Conservation (phyloP, 2,888 invertebrate genomes). For the Eudasyphora cyanicolor region DNA sequence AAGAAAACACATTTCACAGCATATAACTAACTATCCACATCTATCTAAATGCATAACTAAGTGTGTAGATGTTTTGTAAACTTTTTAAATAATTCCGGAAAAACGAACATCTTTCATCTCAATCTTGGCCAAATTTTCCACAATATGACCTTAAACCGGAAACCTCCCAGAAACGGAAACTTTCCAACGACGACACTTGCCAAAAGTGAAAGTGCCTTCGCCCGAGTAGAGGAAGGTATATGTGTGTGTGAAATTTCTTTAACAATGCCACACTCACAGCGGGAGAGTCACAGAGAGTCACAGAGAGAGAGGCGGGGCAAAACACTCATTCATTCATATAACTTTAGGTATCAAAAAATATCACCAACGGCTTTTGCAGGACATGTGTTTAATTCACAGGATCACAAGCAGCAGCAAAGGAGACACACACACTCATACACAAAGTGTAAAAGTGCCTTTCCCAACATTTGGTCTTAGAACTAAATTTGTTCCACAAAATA, state of each 20-base stretch:
- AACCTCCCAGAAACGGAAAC: background rate
- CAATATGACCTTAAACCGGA: slow-evolving; percentile 11
- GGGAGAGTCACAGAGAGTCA: no score
- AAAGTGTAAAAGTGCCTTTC: background rate
- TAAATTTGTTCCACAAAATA: slow-evolving; percentile 15
- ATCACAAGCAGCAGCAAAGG: background rate
- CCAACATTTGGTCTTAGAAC: background rate
- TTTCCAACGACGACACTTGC: background rate
- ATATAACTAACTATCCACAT: no score
- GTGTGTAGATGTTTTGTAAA: background rate
- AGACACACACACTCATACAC: background rate
- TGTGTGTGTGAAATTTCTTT: background rate
- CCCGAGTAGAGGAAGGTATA: background rate
- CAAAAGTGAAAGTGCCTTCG: slow-evolving; percentile 16
- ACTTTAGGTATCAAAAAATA: background rate
- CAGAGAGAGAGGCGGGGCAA: no score
- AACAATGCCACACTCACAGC: background rate
- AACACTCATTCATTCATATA: background rate
- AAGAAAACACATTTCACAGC: background rate
- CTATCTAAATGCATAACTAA: background rate
- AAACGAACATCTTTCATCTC: background rate
- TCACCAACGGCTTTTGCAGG: slow-evolving; percentile 19
- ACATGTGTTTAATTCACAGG: slow-evolving; percentile 16
- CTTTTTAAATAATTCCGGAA: slow-evolving; percentile 3
- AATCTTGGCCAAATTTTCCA: background rate